A percentile compares a stretch with the other conserved stretches of the same genome.
Conservation (phyloP, 1,140 invertebrate species). For the Grapholita molesta region DNA sequence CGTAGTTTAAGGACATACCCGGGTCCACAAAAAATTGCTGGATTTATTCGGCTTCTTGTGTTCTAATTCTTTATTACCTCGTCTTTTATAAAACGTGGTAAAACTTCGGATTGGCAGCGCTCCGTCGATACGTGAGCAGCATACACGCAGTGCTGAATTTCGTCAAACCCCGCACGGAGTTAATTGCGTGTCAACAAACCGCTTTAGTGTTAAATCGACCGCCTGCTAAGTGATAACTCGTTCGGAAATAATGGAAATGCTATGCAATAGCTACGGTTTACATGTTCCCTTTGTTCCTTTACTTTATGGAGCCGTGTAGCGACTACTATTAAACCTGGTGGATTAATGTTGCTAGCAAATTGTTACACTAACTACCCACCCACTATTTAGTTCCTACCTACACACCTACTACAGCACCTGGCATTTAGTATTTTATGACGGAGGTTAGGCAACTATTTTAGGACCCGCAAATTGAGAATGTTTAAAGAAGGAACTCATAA, state of each 20-base stretch:
- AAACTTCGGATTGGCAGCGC: not conserved
- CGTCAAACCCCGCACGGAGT: conserved; percentile 13
- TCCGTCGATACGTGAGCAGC: not conserved
- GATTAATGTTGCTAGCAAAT: not conserved
- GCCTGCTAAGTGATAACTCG: conserved; percentile 17
- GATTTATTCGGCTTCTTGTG: not conserved
- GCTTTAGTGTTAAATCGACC: conserved; percentile 29
- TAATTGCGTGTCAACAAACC: conserved; percentile 36
- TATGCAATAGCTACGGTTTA: conserved; percentile 1
- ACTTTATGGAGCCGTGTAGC: not conserved
- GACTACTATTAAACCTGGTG: not conserved
- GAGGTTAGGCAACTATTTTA: not conserved
- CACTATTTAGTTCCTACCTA: not conserved
- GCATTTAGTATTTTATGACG: not conserved
- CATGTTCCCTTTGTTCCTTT: not conserved
- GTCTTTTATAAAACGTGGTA: not conserved
- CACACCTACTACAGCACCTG: not conserved
- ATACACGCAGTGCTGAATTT: conserved; percentile 21
- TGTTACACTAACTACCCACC: not conserved
- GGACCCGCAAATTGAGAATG: no score
- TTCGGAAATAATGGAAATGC: conserved; percentile 13
- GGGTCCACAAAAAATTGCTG: no score
- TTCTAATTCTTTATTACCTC: not conserved
- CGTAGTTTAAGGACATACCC: no score
- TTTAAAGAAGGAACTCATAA: no score